These are phyloP conservation scores for Xestia xanthographa DNA, from an alignment of 2,888 invertebrate genomes.

Conservation along the genomic window DNA sequence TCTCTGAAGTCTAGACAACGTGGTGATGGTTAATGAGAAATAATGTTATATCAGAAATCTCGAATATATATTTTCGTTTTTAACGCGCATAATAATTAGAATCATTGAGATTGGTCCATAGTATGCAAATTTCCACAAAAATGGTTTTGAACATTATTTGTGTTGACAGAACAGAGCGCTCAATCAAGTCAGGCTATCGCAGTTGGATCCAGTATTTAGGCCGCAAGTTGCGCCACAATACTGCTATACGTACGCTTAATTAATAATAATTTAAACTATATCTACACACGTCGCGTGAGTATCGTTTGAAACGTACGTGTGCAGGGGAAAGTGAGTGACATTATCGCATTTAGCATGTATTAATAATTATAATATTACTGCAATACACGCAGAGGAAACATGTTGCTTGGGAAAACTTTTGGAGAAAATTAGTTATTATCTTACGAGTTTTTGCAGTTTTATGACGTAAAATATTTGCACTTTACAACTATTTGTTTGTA, in stretches of 20 bases:
- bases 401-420: slow-evolving; percentile 23
- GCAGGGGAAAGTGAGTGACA: slow-evolving; percentile 62
- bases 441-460: neutral
- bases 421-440: neutral
- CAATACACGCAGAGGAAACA: slow-evolving; percentile 45
- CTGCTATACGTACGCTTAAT: slow-evolving; percentile 37
- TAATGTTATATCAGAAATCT: neutral
- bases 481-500: neutral
- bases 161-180: neutral
- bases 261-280: slow-evolving; percentile 47
- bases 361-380: slow-evolving; percentile 44
- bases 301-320: slow-evolving; percentile 43
- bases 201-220: slow-evolving; percentile 7
- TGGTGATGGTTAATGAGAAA: slow-evolving; percentile 1
- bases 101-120: neutral
- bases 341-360: slow-evolving; percentile 47
- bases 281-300: slow-evolving; percentile 51
- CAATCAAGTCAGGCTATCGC: neutral
- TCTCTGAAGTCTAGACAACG: neutral
- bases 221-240: slow-evolving; percentile 28
- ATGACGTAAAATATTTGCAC: neutral
- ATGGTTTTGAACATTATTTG: slow-evolving; percentile 2
- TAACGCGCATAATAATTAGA: neutral
- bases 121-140: neutral
- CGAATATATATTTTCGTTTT: neutral